Evolutionary conservation across 2,797 vertebrate species (phyloP).

Genomic region (Acropternis orthonyx): DNA sequence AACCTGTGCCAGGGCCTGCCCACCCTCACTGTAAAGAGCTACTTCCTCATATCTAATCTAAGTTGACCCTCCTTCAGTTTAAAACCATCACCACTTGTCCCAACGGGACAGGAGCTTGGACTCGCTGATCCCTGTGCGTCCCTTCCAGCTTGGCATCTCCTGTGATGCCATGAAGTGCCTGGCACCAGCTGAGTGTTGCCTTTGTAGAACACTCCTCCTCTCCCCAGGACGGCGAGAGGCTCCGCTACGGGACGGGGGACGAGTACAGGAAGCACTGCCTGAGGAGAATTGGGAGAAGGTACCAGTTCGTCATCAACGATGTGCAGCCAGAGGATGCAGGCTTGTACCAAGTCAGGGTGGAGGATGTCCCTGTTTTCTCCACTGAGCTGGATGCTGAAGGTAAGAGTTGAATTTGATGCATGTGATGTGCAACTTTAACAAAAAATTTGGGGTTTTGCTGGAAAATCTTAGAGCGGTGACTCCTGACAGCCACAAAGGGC

Average conservation of each 20-base stretch:
- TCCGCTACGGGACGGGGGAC: constrained; percentile 75
- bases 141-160: not conserved
- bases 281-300: constrained; percentile 81
- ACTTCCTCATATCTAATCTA: not conserved
- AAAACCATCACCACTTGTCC: not conserved
- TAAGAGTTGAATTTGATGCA: constrained; percentile 48
- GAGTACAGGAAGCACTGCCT: constrained; percentile 77
- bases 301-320: constrained; percentile 75
- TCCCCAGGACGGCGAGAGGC: constrained; percentile 78
- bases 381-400: constrained; percentile 78
- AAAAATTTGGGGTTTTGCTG: not conserved
- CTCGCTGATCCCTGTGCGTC: not conserved
- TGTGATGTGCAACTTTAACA: not conserved
- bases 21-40: not conserved
- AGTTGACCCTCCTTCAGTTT: not conserved
- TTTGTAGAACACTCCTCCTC: not conserved
- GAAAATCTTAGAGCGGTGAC: not conserved
- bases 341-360: constrained; percentile 79
- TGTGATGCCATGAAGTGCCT: not conserved
- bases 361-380: constrained; percentile 80
- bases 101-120: not conserved
- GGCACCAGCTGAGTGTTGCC: not conserved
- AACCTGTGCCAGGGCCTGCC: accelerated
- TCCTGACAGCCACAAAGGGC: not conserved
- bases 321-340: constrained; percentile 76